Base-by-base conservation (phyloP, 2,797 vertebrate genomes). In the Girardinus metallicus region DNA sequence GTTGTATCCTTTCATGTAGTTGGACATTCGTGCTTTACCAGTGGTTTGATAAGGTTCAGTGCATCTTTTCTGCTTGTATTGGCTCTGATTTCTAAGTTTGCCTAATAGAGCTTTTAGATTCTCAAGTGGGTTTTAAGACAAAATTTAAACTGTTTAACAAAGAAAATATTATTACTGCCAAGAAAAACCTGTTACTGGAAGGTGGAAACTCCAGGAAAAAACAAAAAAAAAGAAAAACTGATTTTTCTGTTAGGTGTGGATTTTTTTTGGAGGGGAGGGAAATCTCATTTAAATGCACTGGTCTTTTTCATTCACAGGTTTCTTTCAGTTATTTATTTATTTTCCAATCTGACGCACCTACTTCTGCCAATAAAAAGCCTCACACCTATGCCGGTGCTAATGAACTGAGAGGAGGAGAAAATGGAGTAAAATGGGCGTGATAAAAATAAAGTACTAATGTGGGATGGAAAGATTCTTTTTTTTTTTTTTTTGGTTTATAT, bases 91-190 rank as follows among this genome's bases (percentile, higher is more conserved):
- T 66, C 62, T 66, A 66, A 68, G 36, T 68, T 66, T 10, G 64
- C 18, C 18, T 39, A 11, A 41, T 26, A 41, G 10, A 68, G 9
- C 21, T 41, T 41, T 31, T 34, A 86, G 78, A 85, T 79, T 71
- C 77, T 78, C 79, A 81, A 85, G 78, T 80, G 85, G 86, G 82
- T 91, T 86, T 81, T 73, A 90, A 85, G 80, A 87, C 90, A 53
- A 75, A 74, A 83, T 85, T 85, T 74, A 88, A 86, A 84, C 72
- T 66, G 72, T 49, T 83, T 26, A 79, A 83, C 84, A 88, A 84
- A 84, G 10, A 66, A 53, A 75, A 84, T 76, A 91, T 75, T 57
- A 83, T 73, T 79, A 85, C 77, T 23, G 36, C 21, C 62, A 66
- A 21, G 5, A 64, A 36, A 87, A 60, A 60, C n/a, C 93, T 82